Base-by-base conservation (phyloP, 2,888 invertebrate species). In the Epistrophe eligans region DNA sequence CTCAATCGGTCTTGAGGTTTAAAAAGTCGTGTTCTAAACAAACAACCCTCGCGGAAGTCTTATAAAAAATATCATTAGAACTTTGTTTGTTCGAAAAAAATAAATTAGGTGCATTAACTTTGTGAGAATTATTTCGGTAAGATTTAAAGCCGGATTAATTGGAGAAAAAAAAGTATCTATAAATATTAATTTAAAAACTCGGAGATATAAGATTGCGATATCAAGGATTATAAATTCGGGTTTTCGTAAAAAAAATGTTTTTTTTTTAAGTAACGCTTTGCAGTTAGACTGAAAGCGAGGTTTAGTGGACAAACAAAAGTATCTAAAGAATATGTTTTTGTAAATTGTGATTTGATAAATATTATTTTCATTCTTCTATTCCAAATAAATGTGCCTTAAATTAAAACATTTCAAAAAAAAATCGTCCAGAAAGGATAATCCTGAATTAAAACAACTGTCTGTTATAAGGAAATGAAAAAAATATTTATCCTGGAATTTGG, bases 141-240 rank as follows among this genome's bases (percentile, higher is more conserved):
- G 84, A 70, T 17, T 66, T 19, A 8, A 60, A 55, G 66, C 55
- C 60, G 67, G 48, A 52, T 50, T 58, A 1, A 60, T 15, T 35
- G 52, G 71, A 84, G 72, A 62, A 76, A 67, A 55, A 77, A 55
- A 67, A 52, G 60, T 80, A 66, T 24, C 24, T 58, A 15, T 52
- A 19, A 17, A 9, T 15, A 13, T 15, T 2, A n/a, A 24, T n/a
- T 60, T 32, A 19, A 11, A 7, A 38, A n/a, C 15, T 40, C 2
- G 15, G 8, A 8, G 40, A 9, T 57, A 58, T 35, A 58, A 58
- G 0, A 11, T 55, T 28, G 2, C 8, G 3, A 11, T 32, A 10
- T 11, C 4, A 57, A 57, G 35, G 35, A 57, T 57, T 32, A 35
- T 35, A 35, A 32, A 10, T 35, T 35, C 3, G 2, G 13, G 52